phyloP scores from a whole-genome alignment of 1,140 invertebrate species.

The Armadillidium nasatum region DNA sequence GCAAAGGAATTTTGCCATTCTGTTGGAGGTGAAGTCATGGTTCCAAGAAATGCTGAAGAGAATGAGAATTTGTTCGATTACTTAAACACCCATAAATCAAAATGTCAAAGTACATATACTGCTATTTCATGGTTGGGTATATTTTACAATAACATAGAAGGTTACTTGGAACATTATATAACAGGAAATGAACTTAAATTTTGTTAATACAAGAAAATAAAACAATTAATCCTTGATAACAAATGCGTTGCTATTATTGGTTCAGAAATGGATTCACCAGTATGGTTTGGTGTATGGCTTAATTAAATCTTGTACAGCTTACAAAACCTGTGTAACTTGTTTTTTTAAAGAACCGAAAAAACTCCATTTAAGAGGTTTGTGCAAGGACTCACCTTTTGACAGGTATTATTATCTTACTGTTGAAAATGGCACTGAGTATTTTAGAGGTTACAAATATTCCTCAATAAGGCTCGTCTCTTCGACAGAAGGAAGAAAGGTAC shows the following conservation, averaged over 20 bases:
- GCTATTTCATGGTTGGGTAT: constrained; percentile 38
- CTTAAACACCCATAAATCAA: background rate
- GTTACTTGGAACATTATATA: constrained; percentile 28
- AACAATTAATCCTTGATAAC: constrained; percentile 31
- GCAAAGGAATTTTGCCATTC: too few species aligned
- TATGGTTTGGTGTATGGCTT: constrained; percentile 33
- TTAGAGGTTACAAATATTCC: too few species aligned
- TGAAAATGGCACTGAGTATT: too few species aligned
- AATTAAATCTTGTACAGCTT: constrained; percentile 36
- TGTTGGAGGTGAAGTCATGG: constrained; percentile 32
- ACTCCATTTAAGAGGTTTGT: constrained; percentile 38
- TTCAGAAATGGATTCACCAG: constrained; percentile 32
- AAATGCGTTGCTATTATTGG: constrained; percentile 36
- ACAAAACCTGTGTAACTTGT: constrained; percentile 35
- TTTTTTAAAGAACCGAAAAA: constrained; percentile 16
- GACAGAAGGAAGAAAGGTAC: too few species aligned
- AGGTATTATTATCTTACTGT: constrained; percentile 7
- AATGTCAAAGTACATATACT: constrained; percentile 29
- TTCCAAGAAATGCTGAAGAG: constrained; percentile 30
- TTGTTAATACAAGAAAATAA: constrained; percentile 18
- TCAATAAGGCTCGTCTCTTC: too few species aligned
- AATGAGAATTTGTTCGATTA: constrained; percentile 29
- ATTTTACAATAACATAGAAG: constrained; percentile 27
- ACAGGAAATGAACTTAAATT: constrained; percentile 14
- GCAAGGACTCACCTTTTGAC: constrained; percentile 36